Conservation (phyloP, 2,797 vertebrate genomes). For the Acanthurus lineatus region DNA sequence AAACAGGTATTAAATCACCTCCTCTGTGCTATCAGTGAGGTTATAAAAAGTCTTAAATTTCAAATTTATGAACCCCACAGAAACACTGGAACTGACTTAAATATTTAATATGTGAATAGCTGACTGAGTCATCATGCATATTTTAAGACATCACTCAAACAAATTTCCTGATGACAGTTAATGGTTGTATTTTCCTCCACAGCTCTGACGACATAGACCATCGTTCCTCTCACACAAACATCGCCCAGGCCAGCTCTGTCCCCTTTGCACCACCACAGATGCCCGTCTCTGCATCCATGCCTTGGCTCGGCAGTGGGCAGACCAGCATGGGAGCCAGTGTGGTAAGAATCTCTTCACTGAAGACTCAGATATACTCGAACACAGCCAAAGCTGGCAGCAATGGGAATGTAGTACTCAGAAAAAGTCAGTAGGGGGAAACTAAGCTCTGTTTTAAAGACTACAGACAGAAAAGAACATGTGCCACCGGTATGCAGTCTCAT, state of each 20-base stretch:
- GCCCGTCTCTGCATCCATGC: slow-evolving; percentile 93
- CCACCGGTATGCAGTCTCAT: background rate
- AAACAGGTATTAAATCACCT: background rate
- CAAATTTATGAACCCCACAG: background rate
- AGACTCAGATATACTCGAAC: slow-evolving; percentile 12
- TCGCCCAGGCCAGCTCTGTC: slow-evolving; percentile 88
- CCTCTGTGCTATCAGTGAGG: background rate
- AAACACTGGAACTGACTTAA: background rate
- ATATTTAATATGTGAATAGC: background rate
- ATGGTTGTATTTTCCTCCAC: slow-evolving; percentile 45
- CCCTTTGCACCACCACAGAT: slow-evolving; percentile 89
- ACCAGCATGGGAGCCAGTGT: slow-evolving; percentile 97
- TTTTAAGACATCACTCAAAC: no score
- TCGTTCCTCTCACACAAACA: slow-evolving; percentile 94
- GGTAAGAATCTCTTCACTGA: slow-evolving; percentile 82
- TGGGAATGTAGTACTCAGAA: slow-evolving; percentile 35
- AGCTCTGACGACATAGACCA: slow-evolving; percentile 96
- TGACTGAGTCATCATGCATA: background rate
- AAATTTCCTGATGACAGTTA: background rate
- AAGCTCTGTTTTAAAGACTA: slow-evolving; percentile 1
- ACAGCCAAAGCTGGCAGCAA: background rate
- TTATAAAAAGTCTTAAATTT: background rate
- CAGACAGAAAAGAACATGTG: background rate
- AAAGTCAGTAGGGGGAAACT: slow-evolving; percentile 66
- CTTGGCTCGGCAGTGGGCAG: slow-evolving; percentile 96